phyloP scores from a whole-genome alignment of 2,113 vertebrate genomes.

The Microcebus jonahi region DNA sequence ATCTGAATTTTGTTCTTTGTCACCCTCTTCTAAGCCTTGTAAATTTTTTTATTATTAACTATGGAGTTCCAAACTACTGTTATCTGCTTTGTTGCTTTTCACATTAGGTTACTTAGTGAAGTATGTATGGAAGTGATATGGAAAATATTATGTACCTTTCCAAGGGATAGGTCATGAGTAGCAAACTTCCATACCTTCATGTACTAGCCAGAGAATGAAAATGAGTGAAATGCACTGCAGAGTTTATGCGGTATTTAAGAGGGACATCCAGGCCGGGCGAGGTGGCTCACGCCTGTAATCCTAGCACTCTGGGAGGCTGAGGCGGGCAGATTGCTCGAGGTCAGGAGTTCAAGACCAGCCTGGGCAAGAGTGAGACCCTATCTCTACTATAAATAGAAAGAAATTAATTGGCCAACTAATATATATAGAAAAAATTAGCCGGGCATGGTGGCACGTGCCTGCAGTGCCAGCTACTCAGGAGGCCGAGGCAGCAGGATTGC shows the following conservation, averaged over 20 bases:
- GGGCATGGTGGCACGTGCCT: no score
- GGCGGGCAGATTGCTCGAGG: no score
- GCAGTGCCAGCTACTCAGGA: no score
- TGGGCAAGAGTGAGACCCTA: no score
- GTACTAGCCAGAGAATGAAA: slow-evolving; percentile 1
- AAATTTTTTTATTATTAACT: not conserved
- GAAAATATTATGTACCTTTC: slow-evolving; percentile 29
- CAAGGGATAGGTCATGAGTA: not conserved
- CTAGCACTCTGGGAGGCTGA: no score
- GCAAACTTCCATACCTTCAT: not conserved
- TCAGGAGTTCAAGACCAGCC: no score
- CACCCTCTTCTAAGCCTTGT: not conserved
- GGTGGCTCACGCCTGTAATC: no score
- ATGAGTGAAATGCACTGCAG: not conserved
- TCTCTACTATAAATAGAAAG: no score
- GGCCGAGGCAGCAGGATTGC: no score
- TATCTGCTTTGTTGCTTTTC: slow-evolving; percentile 41
- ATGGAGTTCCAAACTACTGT: not conserved
- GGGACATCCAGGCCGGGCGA: no score
- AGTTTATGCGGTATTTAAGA: not conserved
- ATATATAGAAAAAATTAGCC: no score
- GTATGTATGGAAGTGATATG: not conserved
- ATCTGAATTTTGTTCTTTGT: slow-evolving; percentile 41
- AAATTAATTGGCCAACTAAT: no score
- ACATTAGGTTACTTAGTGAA: slow-evolving; percentile 12